Evolutionary conservation across 2,888 invertebrate genomes (phyloP).

Genomic region (Drosophila pegasa): DNA sequence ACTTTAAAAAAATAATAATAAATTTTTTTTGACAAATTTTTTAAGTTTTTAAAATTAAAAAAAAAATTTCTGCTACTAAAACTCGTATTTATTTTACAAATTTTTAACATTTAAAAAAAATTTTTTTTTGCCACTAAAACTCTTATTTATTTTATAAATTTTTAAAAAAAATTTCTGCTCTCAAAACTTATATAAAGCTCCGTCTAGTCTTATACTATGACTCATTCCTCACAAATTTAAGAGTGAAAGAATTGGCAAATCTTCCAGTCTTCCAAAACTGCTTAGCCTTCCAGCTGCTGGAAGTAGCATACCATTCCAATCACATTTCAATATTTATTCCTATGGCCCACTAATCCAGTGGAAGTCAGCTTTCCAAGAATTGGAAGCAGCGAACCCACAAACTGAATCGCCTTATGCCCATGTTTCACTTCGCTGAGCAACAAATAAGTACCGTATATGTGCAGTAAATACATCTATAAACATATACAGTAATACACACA

Average conservation of each 20-base stretch:
- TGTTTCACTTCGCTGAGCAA: conserved; percentile 55
- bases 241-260: neutral
- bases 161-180: too few species aligned
- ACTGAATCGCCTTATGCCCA: conserved; percentile 35
- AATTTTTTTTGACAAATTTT: too few species aligned
- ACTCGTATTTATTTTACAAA: neutral
- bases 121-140: too few species aligned
- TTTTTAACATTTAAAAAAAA: neutral
- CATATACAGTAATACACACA: too few species aligned
- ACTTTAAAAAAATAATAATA: neutral
- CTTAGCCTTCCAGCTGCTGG: neutral
- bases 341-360: neutral
- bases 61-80: too few species aligned
- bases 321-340: neutral
- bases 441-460: conserved; percentile 37
- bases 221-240: conserved; percentile 11
- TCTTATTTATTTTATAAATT: too few species aligned
- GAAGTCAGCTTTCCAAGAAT: conserved; percentile 14
- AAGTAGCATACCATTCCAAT: neutral
- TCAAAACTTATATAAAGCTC: neutral
- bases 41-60: neutral
- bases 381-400: conserved; percentile 32
- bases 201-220: conserved; percentile 6
- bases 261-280: neutral
- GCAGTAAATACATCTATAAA: neutral